These are phyloP conservation scores for Hypomecis punctinalis DNA, from an alignment of 2,888 invertebrate species.

Conservation along the genomic window DNA sequence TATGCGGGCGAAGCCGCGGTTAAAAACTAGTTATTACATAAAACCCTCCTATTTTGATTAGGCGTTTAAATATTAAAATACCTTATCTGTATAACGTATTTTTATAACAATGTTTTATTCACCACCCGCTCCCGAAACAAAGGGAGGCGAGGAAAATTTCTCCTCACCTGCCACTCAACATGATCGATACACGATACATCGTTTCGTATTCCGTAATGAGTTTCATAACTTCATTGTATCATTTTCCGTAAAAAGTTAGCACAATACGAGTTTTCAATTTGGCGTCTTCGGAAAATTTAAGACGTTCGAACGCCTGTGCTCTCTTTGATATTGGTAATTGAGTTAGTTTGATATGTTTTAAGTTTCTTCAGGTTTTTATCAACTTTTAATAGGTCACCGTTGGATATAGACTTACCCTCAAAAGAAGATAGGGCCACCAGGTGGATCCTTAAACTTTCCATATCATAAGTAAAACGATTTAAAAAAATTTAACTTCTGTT, in stretches of 20 bases:
- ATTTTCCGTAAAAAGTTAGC: not conserved
- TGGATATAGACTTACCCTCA: too few species aligned
- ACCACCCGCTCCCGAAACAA: not conserved
- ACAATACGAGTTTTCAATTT: constrained; percentile 10
- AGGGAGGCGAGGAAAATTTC: constrained; percentile 1
- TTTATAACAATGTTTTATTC: not conserved
- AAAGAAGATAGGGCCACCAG: too few species aligned
- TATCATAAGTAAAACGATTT: too few species aligned
- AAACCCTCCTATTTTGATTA: too few species aligned
- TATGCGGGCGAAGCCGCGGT: too few species aligned
- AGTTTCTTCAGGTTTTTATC: not conserved
- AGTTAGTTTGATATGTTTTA: not conserved
- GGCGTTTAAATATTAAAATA: too few species aligned
- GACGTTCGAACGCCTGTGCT: not conserved
- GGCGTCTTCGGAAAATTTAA: not conserved
- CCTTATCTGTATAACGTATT: too few species aligned
- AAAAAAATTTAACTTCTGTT: too few species aligned
- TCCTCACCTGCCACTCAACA: not conserved
- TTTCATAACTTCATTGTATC: constrained; percentile 3
- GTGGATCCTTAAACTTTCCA: too few species aligned
- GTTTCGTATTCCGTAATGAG: constrained; percentile 6
- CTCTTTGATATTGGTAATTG: constrained; percentile 4
- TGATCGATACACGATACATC: constrained; percentile 6
- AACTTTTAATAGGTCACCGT: too few species aligned
- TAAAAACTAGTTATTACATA: too few species aligned